These are phyloP conservation scores for Cactoblastis cactorum DNA, from an alignment of 2,888 invertebrate genomes.

Conservation along the genomic window DNA sequence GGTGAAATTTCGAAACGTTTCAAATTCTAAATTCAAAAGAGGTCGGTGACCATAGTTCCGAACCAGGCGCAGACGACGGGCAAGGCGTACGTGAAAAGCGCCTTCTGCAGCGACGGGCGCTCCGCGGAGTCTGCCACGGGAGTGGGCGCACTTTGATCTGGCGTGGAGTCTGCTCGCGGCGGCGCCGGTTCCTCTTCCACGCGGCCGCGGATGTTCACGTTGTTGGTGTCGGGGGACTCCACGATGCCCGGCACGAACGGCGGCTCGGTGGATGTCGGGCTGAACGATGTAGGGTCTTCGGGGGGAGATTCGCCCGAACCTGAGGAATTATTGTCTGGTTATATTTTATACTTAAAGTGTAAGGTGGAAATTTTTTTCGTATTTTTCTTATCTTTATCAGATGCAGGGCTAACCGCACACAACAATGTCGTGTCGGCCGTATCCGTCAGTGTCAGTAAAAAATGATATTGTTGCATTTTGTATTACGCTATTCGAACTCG, in stretches of 20 bases:
- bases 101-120: conserved; percentile 77
- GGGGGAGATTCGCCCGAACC: conserved; percentile 53
- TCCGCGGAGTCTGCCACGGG: conserved; percentile 56
- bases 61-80: conserved; percentile 93
- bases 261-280: conserved; percentile 31
- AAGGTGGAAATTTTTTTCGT: too few species aligned
- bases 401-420: too few species aligned
- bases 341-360: too few species aligned
- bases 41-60: conserved; percentile 88
- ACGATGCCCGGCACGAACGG: conserved; percentile 49
- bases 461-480: too few species aligned
- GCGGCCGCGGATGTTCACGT: conserved; percentile 41
- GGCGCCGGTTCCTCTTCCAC: conserved; percentile 20
- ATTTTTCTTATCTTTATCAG: too few species aligned
- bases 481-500: too few species aligned
- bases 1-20: conserved; percentile 8
- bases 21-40: conserved; percentile 82
- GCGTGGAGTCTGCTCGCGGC: conserved; percentile 16
- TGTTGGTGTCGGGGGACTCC: conserved; percentile 42
- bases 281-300: conserved; percentile 33
- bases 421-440: too few species aligned
- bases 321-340: conserved; percentile 22
- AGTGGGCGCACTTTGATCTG: conserved; percentile 31
- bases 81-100: conserved; percentile 86
- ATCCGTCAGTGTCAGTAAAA: too few species aligned